phyloP scores from a whole-genome alignment of 2,888 invertebrate genomes.

The Napeogenes sylphis region DNA sequence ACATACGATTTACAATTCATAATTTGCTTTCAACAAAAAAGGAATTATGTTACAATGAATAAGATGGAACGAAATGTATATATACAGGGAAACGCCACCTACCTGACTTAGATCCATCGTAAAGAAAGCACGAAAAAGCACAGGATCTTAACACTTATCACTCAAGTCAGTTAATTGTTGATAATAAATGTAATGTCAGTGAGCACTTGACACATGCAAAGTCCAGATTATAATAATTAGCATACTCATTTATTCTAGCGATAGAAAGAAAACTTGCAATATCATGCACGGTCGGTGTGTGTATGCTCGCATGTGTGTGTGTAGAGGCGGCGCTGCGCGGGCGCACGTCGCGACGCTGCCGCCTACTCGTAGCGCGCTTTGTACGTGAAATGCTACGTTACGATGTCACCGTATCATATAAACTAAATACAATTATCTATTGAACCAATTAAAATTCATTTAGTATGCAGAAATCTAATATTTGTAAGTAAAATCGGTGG shows the following conservation, averaged over 20 bases:
- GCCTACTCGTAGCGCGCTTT: conserved; percentile 14
- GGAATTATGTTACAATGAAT: neutral
- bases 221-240: too few relatives aligned
- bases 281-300: neutral
- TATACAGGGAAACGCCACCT: conserved; percentile 14
- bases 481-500: too few relatives aligned
- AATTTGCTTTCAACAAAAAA: neutral
- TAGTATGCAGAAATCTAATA: neutral
- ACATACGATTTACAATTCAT: neutral
- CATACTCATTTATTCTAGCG: too few relatives aligned
- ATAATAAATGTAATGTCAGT: too few relatives aligned
- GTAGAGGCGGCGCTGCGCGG: conserved; percentile 12
- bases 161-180: neutral
- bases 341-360: conserved; percentile 15
- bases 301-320: neutral
- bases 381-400: conserved; percentile 12
- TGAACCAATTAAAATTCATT: conserved; percentile 1
- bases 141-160: neutral
- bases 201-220: too few relatives aligned
- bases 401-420: conserved; percentile 5
- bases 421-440: conserved; percentile 5
- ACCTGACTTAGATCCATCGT: conserved; percentile 58
- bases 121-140: neutral
- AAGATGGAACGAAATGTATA: conserved; percentile 13
- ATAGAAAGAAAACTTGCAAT: too few relatives aligned